These are phyloP conservation scores for Spizella passerina DNA, from an alignment of 2,797 vertebrate genomes.

Conservation along the genomic window DNA sequence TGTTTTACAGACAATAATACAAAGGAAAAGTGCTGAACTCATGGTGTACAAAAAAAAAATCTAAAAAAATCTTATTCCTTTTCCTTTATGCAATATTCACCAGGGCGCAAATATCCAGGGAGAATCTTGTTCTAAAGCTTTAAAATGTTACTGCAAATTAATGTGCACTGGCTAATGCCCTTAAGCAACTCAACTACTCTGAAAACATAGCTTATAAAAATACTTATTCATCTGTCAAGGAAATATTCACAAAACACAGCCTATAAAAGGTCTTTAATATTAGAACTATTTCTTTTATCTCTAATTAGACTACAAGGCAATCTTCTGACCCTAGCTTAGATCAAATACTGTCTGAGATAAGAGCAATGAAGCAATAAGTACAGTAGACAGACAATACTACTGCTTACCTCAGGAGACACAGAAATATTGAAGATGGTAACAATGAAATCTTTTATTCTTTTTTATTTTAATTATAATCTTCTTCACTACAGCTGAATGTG, in stretches of 20 bases:
- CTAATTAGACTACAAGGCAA: not conserved
- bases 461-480: not conserved
- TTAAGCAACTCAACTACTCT: not conserved
- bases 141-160: not conserved
- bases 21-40: not conserved
- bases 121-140: slow-evolving; percentile 6
- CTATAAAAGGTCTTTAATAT: not conserved
- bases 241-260: not conserved
- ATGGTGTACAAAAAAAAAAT: not conserved
- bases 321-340: not conserved
- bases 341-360: not conserved
- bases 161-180: not conserved
- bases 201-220: not conserved
- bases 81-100: not conserved
- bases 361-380: not conserved
- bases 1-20: not conserved
- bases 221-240: not conserved
- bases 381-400: not conserved
- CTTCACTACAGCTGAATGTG: not conserved
- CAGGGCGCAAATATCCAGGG: not conserved
- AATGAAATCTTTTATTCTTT: not conserved
- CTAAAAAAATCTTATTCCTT: not conserved
- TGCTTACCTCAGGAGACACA: not conserved
- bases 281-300: not conserved
- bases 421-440: not conserved